A percentile compares a stretch with the other conserved stretches of the same genome.
Evolutionary conservation across 2,888 invertebrate species (phyloP).

Genomic region (Ethmia dodecea): DNA sequence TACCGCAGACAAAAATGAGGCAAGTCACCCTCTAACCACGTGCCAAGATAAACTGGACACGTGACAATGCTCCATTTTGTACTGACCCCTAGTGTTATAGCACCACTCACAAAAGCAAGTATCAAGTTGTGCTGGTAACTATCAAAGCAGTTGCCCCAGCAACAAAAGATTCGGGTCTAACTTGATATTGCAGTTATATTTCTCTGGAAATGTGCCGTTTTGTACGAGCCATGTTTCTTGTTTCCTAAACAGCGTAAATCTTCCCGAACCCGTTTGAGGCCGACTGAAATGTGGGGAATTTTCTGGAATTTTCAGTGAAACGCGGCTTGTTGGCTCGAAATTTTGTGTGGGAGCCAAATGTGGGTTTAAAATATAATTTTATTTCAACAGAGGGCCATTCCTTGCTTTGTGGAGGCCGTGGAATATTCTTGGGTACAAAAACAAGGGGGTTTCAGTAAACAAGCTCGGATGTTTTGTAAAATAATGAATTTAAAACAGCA

Average conservation of each 20-base stretch:
- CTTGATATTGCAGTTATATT: conserved; percentile 51
- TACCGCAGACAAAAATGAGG: background rate
- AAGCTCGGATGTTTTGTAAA: no score
- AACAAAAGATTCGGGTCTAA: conserved; percentile 31
- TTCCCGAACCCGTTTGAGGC: background rate
- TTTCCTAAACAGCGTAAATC: conserved; percentile 15
- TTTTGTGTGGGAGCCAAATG: no score
- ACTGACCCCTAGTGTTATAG: conserved; percentile 14
- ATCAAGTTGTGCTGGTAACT: conserved; percentile 14
- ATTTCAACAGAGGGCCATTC: no score
- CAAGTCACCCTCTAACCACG: conserved; percentile 15
- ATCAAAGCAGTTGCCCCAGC: conserved; percentile 11
- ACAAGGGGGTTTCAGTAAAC: no score
- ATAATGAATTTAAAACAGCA: no score
- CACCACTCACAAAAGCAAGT: conserved; percentile 6
- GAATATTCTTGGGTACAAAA: no score
- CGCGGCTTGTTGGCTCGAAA: no score
- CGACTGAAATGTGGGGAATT: background rate
- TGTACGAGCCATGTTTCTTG: conserved; percentile 28
- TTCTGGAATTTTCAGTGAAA: no score
- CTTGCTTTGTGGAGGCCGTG: no score
- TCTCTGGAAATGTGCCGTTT: conserved; percentile 41
- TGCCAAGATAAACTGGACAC: conserved; percentile 27
- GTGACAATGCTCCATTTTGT: conserved; percentile 15
- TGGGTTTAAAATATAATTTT: no score